Percentiles rank a stretch among this genome's conserved stretches.
These are phyloP conservation scores for Lochmaea capreae DNA, from an alignment of 2,888 invertebrate genomes.

Conservation along the genomic window DNA sequence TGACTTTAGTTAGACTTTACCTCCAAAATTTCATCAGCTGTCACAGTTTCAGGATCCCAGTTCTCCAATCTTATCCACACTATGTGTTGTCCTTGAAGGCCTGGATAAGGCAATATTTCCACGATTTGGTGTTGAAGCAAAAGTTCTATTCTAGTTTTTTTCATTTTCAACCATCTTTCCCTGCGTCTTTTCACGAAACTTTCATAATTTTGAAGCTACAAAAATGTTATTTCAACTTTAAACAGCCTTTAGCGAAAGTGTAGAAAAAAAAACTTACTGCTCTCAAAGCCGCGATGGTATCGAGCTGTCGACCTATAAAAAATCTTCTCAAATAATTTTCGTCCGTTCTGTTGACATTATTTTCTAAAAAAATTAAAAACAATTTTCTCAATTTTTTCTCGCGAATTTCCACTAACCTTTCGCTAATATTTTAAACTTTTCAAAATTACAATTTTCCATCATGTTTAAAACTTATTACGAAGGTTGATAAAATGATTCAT, in stretches of 20 bases:
- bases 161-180: conserved; percentile 39
- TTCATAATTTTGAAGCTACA: conserved; percentile 41
- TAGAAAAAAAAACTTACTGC: conserved; percentile 37
- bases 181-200: conserved; percentile 42
- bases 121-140: conserved; percentile 41
- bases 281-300: conserved; percentile 35
- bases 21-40: conserved; percentile 46
- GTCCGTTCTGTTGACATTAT: conserved; percentile 36
- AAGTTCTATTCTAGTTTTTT: conserved; percentile 31
- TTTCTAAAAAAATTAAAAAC: conserved; percentile 35
- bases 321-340: conserved; percentile 41
- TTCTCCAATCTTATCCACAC: conserved; percentile 46
- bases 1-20: too few relatives aligned
- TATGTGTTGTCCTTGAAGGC: conserved; percentile 39
- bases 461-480: too few relatives aligned
- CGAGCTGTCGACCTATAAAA: conserved; percentile 39
- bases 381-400: neutral
- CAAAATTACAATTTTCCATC: conserved; percentile 41
- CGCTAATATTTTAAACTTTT: conserved; percentile 31
- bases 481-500: neutral
- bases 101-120: conserved; percentile 40
- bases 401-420: conserved; percentile 17
- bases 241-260: neutral
- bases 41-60: conserved; percentile 42
- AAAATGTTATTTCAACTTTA: conserved; percentile 5